Base-by-base conservation (phyloP, 2,797 vertebrate genomes). In the Gallinago solitaria region DNA sequence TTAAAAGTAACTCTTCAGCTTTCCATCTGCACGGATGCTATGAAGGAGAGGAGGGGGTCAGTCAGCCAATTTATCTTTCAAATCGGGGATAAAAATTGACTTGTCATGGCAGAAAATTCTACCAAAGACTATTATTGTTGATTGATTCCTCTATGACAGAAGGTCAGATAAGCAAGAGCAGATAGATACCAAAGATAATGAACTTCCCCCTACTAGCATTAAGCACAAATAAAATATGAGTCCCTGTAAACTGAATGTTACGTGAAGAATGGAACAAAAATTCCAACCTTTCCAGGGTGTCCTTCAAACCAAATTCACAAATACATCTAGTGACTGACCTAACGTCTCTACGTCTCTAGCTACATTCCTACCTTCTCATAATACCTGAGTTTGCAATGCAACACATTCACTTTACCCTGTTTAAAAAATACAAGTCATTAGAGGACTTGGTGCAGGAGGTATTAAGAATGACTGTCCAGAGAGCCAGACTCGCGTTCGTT, bases 341-440 rank as follows among this genome's bases (percentile, higher is more conserved):
- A 99, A 91, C 90, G 81, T 98, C 98, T 98, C 98, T 97, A 98
- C 83, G 6, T 93, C 94, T 98, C 98, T 98, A 98, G 98, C 98
- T 99, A 98, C 96, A 96, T 90, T 96, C 96, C 98, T 98, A 98
- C 97, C 97, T 98, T 98, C 98, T 98, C 98, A 89, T 98, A 98
- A 98, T 98, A 98, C 98, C 99, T 98, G 98, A 99, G 98, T 98
- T 98, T 98, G 98, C 98, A 98, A 98, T 97, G 98, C 98, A 98
- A 98, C 97, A 98, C 98, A 98, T 98, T 99, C 98, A 98, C 98
- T 99, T 99, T 99, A 99, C 99, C 99, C 99, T 99, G 99, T 99
- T 99, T 99, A 98, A 97, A 98, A 98, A 95, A 98, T 95, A 97
- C 98, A 98, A 97, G 98, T 96, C 98, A 30, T 97, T 96, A 96